These are phyloP conservation scores for Coregonus suidteri DNA, from an alignment of 2,797 vertebrate genomes.

Conservation along the genomic window DNA sequence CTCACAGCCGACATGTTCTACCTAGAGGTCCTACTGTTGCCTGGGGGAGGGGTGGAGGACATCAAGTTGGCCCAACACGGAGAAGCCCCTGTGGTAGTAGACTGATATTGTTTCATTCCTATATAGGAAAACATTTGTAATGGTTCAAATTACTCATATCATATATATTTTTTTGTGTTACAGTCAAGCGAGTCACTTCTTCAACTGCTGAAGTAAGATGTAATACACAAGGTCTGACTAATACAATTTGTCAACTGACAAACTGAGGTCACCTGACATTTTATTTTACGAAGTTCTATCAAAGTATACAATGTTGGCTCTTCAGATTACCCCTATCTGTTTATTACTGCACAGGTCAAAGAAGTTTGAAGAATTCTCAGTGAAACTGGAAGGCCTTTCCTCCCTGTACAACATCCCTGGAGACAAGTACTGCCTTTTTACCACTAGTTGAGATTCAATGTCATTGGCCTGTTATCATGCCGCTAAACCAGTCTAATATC, in stretches of 20 bases:
- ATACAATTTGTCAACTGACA: neutral
- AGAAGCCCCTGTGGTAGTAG: conserved; percentile 77
- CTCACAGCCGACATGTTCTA: conserved; percentile 86
- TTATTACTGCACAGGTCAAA: conserved; percentile 67
- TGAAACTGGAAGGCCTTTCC: conserved; percentile 72
- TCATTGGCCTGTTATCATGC: neutral
- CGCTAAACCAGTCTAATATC: conserved; percentile 13
- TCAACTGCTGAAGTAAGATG: conserved; percentile 79
- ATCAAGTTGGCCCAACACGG: conserved; percentile 82
- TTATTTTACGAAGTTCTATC: neutral
- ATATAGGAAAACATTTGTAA: neutral
- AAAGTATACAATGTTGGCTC: neutral
- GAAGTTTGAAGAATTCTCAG: conserved; percentile 78
- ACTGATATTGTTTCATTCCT: neutral
- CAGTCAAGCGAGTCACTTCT: conserved; percentile 79
- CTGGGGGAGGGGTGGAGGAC: conserved; percentile 72
- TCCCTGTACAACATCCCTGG: conserved; percentile 79
- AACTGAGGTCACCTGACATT: neutral
- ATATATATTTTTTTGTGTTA: conserved; percentile 14
- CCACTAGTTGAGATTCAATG: neutral
- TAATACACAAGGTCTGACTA: neutral
- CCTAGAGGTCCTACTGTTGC: conserved; percentile 81
- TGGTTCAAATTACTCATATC: neutral
- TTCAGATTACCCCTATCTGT: neutral
- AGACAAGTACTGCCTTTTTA: conserved; percentile 68